Evolutionary conservation across 2,888 invertebrate genomes (phyloP).

Genomic region (Tiliacea citrago): DNA sequence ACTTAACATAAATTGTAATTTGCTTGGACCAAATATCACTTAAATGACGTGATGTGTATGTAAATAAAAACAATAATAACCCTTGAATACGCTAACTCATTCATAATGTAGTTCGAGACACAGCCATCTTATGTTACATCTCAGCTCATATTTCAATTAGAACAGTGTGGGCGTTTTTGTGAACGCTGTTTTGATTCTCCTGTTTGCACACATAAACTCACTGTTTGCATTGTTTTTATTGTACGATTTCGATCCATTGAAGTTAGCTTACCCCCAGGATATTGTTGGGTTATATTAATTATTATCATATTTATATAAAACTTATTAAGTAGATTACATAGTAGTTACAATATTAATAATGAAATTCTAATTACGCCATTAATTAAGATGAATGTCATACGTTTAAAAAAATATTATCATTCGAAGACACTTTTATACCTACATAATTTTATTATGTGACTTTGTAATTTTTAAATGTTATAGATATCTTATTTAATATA

Average conservation of each 20-base stretch:
- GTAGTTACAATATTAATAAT: conserved; percentile 25
- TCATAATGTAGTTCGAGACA: conserved; percentile 37
- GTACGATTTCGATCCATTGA: conserved; percentile 1
- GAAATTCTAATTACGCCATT: conserved; percentile 32
- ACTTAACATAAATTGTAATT: conserved; percentile 59
- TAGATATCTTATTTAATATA: conserved; percentile 57
- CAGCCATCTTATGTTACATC: conserved; percentile 28
- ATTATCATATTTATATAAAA: conserved; percentile 28
- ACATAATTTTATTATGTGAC: conserved; percentile 23
- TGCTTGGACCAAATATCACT: conserved; percentile 46
- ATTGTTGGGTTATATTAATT: conserved; percentile 21
- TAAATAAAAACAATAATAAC: conserved; percentile 40
- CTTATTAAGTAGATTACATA: conserved; percentile 24
- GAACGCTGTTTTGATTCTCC: conserved; percentile 13
- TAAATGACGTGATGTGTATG: conserved; percentile 35
- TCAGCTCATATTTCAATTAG: conserved; percentile 39
- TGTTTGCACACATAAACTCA: conserved; percentile 1
- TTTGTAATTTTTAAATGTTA: conserved; percentile 41
- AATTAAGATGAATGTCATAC: conserved; percentile 33
- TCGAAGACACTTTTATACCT: conserved; percentile 17
- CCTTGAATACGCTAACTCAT: conserved; percentile 32
- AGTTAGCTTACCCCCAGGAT: conserved; percentile 14
- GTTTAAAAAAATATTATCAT: conserved; percentile 34
- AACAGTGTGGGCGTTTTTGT: conserved; percentile 26
- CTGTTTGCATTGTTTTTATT: conserved; percentile 16